phyloP scores from a whole-genome alignment of 23 tunicate species.

The Ascidia mentula region DNA sequence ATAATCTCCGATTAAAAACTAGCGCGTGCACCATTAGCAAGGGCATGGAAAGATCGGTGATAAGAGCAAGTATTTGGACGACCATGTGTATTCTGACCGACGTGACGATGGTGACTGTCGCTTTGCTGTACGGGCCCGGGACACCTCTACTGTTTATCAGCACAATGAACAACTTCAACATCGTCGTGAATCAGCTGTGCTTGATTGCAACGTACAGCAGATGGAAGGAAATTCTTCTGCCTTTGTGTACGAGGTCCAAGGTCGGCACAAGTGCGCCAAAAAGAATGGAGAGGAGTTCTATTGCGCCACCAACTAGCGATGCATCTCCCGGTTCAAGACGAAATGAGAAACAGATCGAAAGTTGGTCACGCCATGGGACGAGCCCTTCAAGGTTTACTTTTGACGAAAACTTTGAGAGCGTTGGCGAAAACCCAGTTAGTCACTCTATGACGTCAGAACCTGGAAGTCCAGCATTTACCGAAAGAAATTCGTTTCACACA shows the following conservation, averaged over 20 bases:
- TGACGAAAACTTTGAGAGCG: background rate
- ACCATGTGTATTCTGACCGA: slow-evolving; percentile 57
- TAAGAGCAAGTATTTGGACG: slow-evolving; percentile 60
- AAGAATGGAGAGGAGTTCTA: background rate
- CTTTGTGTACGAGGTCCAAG: slow-evolving; percentile 26
- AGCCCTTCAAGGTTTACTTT: background rate
- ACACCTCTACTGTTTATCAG: slow-evolving; percentile 56
- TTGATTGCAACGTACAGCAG: slow-evolving; percentile 52
- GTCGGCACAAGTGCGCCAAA: background rate
- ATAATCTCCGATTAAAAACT: background rate
- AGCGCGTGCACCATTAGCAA: background rate
- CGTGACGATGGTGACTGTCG: slow-evolving; percentile 34
- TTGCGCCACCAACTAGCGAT: background rate
- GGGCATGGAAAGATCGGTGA: slow-evolving; percentile 20
- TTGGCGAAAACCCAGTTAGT: background rate
- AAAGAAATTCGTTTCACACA: background rate
- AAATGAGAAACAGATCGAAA: background rate
- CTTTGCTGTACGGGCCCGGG: slow-evolving; percentile 44
- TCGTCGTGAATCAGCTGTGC: slow-evolving; percentile 56
- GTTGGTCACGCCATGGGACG: background rate
- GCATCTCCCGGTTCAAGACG: background rate
- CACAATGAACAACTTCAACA: slow-evolving; percentile 39
- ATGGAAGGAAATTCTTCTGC: slow-evolving; percentile 63
- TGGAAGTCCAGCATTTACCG: background rate
- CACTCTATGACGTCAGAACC: background rate